Base-by-base conservation (phyloP, 2,113 vertebrate genomes). In the Diadophis punctatus region DNA sequence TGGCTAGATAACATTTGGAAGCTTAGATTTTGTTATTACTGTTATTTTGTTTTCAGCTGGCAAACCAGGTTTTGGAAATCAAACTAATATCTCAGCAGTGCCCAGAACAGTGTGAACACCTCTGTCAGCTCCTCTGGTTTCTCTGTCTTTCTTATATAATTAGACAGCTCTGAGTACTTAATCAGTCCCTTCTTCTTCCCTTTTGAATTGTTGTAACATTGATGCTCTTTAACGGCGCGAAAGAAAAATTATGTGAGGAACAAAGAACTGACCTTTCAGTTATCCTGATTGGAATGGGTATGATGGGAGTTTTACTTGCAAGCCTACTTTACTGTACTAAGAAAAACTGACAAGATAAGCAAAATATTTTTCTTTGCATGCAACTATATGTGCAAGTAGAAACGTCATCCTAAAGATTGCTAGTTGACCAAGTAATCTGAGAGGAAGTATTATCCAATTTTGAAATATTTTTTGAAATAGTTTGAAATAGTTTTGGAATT, bases 51-150 rank as follows among this genome's bases (percentile, higher is more conserved):
- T 51, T 74, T 39, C 25, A 39, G 60, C 95, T 96, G 95, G 95
- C 97, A 97, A 97, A 94, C 93, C 68, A 87, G 92, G 96, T 96
- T 96, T 93, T 94, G 94, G 96, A 97, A 97, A 97, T 96, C 95
- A 97, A 96, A 96, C 96, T 97, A 97, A 97, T 96, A 96, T 98
- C 97, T 97, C 97, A 98, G 97, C 97, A 96, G 96, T 97, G 96
- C 95, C 91, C 95, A 56, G 89, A 88, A 74, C 97, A 96, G 97
- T 98, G 97, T 97, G 97, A 98, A 97, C 97, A 97, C 97, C 96
- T 97, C 97, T 98, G 97, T 98, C 98, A 98, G 27, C 96, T 96
- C 94, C 96, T 97, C 96, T 93, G 94, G 96, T 96, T 93, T 95
- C 91, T 94, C 60, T 80, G 46, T 95, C 91, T 93, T 63, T 53